Evolutionary conservation across 2,797 vertebrate species (phyloP), one percentile per base, ranked within the genome.

Genomic region (Myripristis jacobus): DNA sequence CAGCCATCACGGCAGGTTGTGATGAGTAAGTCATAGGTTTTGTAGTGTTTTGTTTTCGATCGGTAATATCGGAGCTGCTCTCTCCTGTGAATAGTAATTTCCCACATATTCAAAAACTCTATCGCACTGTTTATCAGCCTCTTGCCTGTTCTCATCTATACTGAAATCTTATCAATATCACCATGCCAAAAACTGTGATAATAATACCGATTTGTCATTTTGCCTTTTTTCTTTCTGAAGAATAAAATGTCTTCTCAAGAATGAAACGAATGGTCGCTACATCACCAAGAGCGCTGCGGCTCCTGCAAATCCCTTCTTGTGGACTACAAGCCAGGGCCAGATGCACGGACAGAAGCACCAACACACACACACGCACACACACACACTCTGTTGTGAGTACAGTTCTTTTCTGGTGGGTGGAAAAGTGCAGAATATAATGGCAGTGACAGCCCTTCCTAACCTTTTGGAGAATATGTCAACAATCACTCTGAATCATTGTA

Each of bases 401-500:
- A 29, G 3, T 66, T 25, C 11, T 25, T 21, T 18, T 19, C 62
- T 61, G 11, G 34, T 6, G 19, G 50, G 41, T 75, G 73, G 50
- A 66, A 47, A 55, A 53, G 50, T 66, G 38, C 64, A 68, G 57
- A 13, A 38, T 27, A 16, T 52, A 34, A 54, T 48, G 59, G 21
- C 55, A 63, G 27, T 21, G 11, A 67, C 44, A 38, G 50, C 52
- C 64, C 47, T 62, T 66, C 58, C 62, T 46, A 19, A 59, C 74
- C 65, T 79, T 71, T 41, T 41, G 19, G 54, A 54, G 61, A 79
- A 57, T 65, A 75, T 44, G 64, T 60, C 63, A 78, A 60, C 66
- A 55, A 19, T 66, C 46, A 12, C 13, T 56, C 22, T 57, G 61
- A 60, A 51, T 78, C 51, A 62, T 44, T 55, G 31, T 25, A 72